Percentiles rank a stretch among this genome's conserved stretches.
Conservation (phyloP, 2,888 invertebrate genomes). For the Steinernema scapterisci region DNA sequence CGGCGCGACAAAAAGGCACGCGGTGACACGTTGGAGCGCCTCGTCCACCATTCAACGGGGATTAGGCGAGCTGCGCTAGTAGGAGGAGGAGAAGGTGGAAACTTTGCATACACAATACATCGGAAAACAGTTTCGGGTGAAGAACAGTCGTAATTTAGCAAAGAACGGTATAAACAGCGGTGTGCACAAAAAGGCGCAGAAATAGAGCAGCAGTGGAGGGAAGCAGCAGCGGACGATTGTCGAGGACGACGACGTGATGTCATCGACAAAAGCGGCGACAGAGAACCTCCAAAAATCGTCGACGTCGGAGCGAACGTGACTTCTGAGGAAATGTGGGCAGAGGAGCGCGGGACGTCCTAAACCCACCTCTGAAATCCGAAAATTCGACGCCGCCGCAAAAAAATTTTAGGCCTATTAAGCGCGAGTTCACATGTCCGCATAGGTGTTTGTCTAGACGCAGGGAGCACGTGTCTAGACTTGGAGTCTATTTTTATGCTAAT, state of each 20-base stretch:
- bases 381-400: slow-evolving; percentile 2
- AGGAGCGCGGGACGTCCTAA: neutral
- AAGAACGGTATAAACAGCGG: neutral
- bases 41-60: neutral
- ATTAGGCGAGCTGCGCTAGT: neutral
- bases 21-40: neutral
- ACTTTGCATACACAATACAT: too few species aligned
- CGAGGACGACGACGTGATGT: slow-evolving; percentile 18
- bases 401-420: too few species aligned
- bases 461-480: too few species aligned
- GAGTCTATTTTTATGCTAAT: too few species aligned
- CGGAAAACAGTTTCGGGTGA: slow-evolving; percentile 6
- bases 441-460: too few species aligned
- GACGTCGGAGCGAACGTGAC: slow-evolving; percentile 2
- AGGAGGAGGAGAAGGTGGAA: slow-evolving; percentile 10
- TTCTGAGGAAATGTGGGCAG: neutral
- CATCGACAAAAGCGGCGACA: slow-evolving; percentile 6
- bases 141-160: neutral
- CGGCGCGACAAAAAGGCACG: neutral
- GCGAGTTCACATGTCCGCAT: too few species aligned
- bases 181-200: slow-evolving; percentile 1
- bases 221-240: neutral
- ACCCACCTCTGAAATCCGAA: neutral
- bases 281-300: slow-evolving; percentile 27
- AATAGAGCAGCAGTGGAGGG: slow-evolving; percentile 18